Base-by-base conservation (phyloP, 1,140 invertebrate genomes). In the Cyrtorhinus lividipennis region DNA sequence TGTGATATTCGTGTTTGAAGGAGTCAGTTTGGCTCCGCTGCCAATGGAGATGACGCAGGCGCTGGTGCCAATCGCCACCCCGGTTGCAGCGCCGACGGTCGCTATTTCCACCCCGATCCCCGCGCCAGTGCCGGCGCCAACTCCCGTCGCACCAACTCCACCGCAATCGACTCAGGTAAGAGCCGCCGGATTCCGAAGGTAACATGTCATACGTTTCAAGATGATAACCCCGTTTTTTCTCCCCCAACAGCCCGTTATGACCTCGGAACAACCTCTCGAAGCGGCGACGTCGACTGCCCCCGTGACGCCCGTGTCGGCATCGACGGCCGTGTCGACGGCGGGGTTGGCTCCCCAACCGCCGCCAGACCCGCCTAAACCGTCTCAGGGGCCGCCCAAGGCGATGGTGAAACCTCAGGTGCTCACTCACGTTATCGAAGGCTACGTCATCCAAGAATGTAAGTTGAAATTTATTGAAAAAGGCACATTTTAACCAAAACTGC, bases 381-480 rank as follows among this genome's bases (percentile, higher is more conserved):
- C 24, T 2, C 48, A 62, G 45, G 74, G 73, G 58, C 72, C 74
- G 10, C 89, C 88, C n/a, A 94, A 92, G 74, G 91, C 91, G 0
- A 88, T 96, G 82, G 92, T 96, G 0, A 95, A 95, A 74, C 93
- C 93, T 0, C 92, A 96, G 72, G 90, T 97, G 1, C 76, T 97
- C 10, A 97, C 93, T 0, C 95, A 98, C 72, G 90, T 96, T 1
- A 96, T 98, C 63, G 94, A 96, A 75, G 94, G 93, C 20, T 96
- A 93, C 74, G 88, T 97, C 1, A 97, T 98, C 69, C 92, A 95
- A 74, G 95, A 98, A 79, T 81, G 81, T 80, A 73, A 67, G 66
- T 58, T 1, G 57, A 24, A 30, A 59, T 64, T 22, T 56, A 10
- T 1, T 38, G n/a, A 26, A 8, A 62, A 30, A 20, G 20, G n/a